These are phyloP conservation scores for Heliconius hortense DNA, from an alignment of 2,888 invertebrate species.

Conservation along the genomic window DNA sequence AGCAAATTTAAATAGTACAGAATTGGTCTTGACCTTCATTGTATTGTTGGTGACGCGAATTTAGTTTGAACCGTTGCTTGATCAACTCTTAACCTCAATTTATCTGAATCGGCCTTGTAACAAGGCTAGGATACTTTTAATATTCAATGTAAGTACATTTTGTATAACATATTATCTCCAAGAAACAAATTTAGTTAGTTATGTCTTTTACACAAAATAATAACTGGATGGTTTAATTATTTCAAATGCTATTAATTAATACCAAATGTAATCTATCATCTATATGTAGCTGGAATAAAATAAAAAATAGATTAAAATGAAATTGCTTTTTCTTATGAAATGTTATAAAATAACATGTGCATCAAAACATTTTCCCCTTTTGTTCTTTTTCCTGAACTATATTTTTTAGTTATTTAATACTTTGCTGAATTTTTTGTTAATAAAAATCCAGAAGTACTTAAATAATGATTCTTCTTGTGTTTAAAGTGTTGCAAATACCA, in stretches of 20 bases:
- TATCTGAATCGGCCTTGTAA: slow-evolving; percentile 23
- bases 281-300: not conserved
- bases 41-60: not conserved
- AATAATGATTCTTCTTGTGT: too few species aligned
- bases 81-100: slow-evolving; percentile 22
- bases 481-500: too few species aligned
- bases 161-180: not conserved
- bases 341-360: not conserved
- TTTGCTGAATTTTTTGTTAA: too few species aligned
- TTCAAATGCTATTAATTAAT: too few species aligned
- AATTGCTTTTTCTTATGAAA: not conserved
- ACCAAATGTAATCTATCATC: too few species aligned
- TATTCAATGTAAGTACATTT: slow-evolving; percentile 17
- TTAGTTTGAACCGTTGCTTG: slow-evolving; percentile 24
- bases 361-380: too few species aligned
- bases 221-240: too few species aligned
- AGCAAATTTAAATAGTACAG: not conserved
- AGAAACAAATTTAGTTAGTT: not conserved
- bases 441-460: too few species aligned
- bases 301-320: not conserved
- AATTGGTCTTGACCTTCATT: slow-evolving; percentile 9
- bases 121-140: slow-evolving; percentile 19
- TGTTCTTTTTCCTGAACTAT: too few species aligned
- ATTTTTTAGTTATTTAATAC: too few species aligned
- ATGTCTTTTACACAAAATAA: too few species aligned